A percentile compares a stretch with the other conserved stretches of the same genome.
Conservation (phyloP, 2,113 vertebrate genomes). For the Scomber scombrus region DNA sequence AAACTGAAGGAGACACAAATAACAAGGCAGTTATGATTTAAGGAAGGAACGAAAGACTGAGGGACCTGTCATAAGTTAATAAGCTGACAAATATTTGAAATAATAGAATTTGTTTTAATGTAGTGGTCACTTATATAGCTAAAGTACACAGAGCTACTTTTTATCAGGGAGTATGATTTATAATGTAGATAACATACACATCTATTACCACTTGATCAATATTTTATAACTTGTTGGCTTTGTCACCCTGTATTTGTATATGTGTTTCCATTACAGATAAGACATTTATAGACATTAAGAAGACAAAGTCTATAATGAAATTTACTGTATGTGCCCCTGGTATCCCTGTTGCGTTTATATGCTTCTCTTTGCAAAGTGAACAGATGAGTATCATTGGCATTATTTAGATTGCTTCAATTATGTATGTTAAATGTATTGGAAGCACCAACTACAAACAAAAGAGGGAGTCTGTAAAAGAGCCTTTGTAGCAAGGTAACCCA, state of each 20-base stretch:
- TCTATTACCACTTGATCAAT: conserved; percentile 25
- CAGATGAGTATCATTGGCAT: not conserved
- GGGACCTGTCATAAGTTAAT: conserved; percentile 3
- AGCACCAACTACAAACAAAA: conserved; percentile 2
- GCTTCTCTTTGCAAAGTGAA: not conserved
- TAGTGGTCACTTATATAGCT: conserved; percentile 22
- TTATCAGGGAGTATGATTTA: conserved; percentile 55
- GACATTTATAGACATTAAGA: not conserved
- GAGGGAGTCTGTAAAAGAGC: not conserved
- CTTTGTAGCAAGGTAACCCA: too few species aligned
- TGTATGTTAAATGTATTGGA: too few species aligned
- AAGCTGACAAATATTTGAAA: conserved; percentile 35
- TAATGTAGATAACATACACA: not conserved
- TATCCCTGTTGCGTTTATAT: not conserved
- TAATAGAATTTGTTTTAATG: conserved; percentile 23
- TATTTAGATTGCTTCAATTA: not conserved
- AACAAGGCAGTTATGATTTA: not conserved
- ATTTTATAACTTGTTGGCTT: conserved; percentile 15
- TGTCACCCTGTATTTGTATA: conserved; percentile 27
- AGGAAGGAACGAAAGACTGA: conserved; percentile 26
- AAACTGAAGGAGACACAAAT: not conserved
- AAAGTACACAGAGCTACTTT: conserved; percentile 29
- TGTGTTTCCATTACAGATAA: conserved; percentile 6
- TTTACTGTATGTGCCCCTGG: not conserved
- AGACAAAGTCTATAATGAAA: conserved; percentile 3